Base-by-base conservation (phyloP, 2,797 vertebrate genomes). In the Bradypus variegatus region DNA sequence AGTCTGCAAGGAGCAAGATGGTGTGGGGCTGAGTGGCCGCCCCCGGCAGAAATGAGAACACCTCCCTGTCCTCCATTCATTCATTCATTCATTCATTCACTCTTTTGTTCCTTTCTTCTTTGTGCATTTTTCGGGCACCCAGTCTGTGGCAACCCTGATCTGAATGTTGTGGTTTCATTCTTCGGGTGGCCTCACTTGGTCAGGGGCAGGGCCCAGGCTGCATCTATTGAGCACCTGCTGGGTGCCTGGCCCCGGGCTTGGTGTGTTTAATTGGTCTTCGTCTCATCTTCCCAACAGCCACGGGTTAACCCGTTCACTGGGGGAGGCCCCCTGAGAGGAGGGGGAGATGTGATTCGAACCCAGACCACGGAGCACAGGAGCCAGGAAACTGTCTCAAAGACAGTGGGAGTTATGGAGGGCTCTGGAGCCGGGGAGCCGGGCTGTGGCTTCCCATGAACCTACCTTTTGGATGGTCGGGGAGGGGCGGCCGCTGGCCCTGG, bases 201-300 rank as follows among this genome's bases (percentile, higher is more conserved):
- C 41, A 86, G 45, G n/a, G 36, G 41, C 67, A 55, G 67, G 67
- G 60, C 9, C n/a, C 11, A 33, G 70, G 67, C 15, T n/a, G 38
- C 72, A 45, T 18, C 25, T 48, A 12, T 29, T 29, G 10, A 58
- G 88, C 1, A 1, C 79, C 65, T 50, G 87, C 67, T 81, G 27
- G 33, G 11, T 50, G 62, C 38, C 48, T 36, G 12, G 29, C 64
- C 69, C 76, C 21, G 21, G 48, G 25, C 19, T 64, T 58, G 14
- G n/a, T 62, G n/a, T 48, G 15, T 8, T 4, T 9, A 21, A 41
- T 1, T 0, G 4, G 14, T 27, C 31, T 55, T n/a, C n/a, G 12
- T 58, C 67, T 79, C 27, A 15, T 60, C 15, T 29, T 48, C 31
- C 5, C 38, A 27, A 13, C 50, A 79, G 36, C 50, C 15, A 38